Base-by-base conservation (phyloP, 2,113 vertebrate genomes). In the Callopanchax toddi region DNA sequence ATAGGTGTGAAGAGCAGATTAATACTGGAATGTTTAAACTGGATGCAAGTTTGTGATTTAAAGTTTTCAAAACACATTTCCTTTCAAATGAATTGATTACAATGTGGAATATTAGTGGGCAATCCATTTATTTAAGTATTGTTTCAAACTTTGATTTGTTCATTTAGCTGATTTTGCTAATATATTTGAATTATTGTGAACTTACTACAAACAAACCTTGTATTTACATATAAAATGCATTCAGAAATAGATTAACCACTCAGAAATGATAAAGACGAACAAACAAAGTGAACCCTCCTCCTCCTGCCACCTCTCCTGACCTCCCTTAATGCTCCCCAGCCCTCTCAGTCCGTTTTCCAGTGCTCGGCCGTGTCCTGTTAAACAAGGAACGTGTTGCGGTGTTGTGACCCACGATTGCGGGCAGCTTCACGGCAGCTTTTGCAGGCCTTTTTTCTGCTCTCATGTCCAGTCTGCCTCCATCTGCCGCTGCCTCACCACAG, bases 401-500 rank as follows among this genome's bases (percentile, higher is more conserved):
- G 91, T 91, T 92, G 93, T 94, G 95, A 95, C 95, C 95, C 93
- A 68, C 94, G 89, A 94, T 93, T 91, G 93, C 78, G 83, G 90
- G 90, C 94, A 92, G 94, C 93, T 92, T 95, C 92, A 81, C 91
- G 92, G 94, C 95, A 94, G 95, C 92, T 93, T 95, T 91, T 63
- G 68, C 82, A 81, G 86, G 86, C 93, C 83, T 89, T 93, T 94
- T 89, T 90, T 91, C 88, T 91, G 86, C 90, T 63, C 60, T 1
- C 42, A 89, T 89, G 94, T 94, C 94, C 90, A 67, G 89, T 92
- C 92, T 73, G 87, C 85, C 90, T 96, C 97, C 95, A 96, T 97
- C 97, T 97, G 96, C 95, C 79, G 76, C 91, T 82, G 94, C 93
- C 91, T 89, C 90, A 75, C 83, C 85, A 59, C 65, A 78, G 91